A percentile compares a stretch with the other conserved stretches of the same genome.
Evolutionary conservation across 2,888 invertebrate genomes (phyloP).

Genomic region (Blomia tropicalis): DNA sequence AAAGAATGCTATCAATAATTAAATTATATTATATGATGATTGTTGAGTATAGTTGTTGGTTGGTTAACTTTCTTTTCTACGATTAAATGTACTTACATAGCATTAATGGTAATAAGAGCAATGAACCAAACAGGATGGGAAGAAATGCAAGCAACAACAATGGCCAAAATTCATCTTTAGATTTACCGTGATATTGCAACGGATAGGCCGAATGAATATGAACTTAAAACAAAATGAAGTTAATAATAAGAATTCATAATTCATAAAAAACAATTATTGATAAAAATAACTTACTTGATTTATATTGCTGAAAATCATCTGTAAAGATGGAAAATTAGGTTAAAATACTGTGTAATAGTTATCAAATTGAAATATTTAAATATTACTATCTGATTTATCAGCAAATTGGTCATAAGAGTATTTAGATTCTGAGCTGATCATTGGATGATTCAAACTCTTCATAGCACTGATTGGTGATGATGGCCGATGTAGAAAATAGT

Average conservation of each 20-base stretch:
- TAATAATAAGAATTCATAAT: background rate
- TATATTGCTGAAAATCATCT: background rate
- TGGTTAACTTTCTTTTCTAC: too few species aligned
- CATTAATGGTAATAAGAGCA: background rate
- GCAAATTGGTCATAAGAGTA: background rate
- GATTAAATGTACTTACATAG: slow-evolving; percentile 7
- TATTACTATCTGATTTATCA: background rate
- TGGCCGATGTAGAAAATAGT: background rate
- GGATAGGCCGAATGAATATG: slow-evolving; percentile 12
- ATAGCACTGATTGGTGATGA: too few species aligned
- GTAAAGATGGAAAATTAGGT: background rate
- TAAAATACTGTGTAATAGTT: background rate
- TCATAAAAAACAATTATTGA: too few species aligned
- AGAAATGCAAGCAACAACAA: background rate
- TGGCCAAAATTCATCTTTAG: background rate
- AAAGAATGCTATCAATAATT: slow-evolving; percentile 2
- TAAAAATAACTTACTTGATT: background rate
- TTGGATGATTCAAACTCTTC: too few species aligned
- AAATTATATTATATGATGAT: too few species aligned
- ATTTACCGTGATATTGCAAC: background rate
- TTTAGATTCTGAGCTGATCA: background rate
- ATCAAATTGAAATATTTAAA: too few species aligned
- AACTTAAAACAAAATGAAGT: background rate
- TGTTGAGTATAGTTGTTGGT: too few species aligned
- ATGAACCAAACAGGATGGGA: slow-evolving; percentile 5